Evolutionary conservation across 2,797 vertebrate genomes (phyloP).

Genomic region (Apogon hyalosoma): DNA sequence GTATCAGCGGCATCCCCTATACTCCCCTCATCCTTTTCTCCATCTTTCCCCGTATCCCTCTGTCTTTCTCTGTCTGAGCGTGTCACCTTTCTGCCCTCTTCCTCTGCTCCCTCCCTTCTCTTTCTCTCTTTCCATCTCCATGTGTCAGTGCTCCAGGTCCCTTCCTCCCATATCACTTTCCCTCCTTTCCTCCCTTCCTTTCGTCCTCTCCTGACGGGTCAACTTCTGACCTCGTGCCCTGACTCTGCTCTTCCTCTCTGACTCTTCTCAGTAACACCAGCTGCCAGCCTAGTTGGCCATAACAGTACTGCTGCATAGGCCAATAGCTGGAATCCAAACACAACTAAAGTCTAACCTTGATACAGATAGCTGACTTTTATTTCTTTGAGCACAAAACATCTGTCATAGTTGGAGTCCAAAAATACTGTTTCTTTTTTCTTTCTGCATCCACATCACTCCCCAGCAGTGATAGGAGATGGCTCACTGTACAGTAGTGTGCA

Average conservation of each 20-base stretch:
- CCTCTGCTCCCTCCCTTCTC: conserved; percentile 50
- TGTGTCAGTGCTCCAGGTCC: conserved; percentile 62
- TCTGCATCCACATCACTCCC: conserved; percentile 5
- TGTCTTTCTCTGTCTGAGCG: conserved; percentile 41
- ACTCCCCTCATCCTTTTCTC: conserved; percentile 49
- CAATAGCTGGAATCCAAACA: conserved; percentile 30
- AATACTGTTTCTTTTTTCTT: conserved; percentile 3
- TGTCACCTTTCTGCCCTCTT: conserved; percentile 67
- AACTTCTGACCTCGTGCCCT: conserved; percentile 54
- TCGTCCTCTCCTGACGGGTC: conserved; percentile 61
- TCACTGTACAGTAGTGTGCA: no score
- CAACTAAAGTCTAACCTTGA: conserved; percentile 15
- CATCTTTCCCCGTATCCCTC: conserved; percentile 37
- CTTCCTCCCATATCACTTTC: conserved; percentile 68
- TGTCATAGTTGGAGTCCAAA: conserved; percentile 21
- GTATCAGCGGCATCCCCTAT: conserved; percentile 64
- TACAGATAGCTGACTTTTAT: conserved; percentile 22
- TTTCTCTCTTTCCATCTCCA: conserved; percentile 47
- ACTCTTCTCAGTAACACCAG: conserved; percentile 63
- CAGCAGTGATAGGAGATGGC: not conserved
- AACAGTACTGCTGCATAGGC: conserved; percentile 27
- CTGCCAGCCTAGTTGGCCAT: conserved; percentile 50
- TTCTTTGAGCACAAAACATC: conserved; percentile 46
- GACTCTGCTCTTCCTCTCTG: conserved; percentile 47
- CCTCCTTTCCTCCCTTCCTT: conserved; percentile 47